phyloP scores from a whole-genome alignment of 2,888 invertebrate species.

The Oithona nana region DNA sequence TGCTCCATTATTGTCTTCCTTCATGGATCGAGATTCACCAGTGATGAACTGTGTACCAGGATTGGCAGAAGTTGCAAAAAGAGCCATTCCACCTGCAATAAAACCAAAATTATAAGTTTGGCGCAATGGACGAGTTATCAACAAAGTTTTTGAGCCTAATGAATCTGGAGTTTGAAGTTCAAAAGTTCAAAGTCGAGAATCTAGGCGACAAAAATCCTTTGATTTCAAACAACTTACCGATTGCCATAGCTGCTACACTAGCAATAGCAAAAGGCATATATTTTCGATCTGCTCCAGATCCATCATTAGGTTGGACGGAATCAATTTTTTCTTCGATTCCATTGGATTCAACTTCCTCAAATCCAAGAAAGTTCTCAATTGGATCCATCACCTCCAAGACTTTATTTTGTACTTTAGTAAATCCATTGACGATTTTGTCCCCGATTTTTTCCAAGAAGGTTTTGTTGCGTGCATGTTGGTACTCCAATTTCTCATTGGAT shows the following conservation, averaged over 20 bases:
- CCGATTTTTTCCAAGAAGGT: conserved; percentile 6
- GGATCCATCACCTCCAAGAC: neutral
- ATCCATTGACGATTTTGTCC: neutral
- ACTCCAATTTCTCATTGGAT: neutral
- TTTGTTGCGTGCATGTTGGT: conserved; percentile 3
- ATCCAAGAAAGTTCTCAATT: neutral
- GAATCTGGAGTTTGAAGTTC: conserved; percentile 33
- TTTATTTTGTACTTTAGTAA: neutral
- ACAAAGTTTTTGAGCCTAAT: conserved; percentile 56
- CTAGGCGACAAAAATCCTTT: neutral
- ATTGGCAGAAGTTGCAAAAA: too few relatives aligned
- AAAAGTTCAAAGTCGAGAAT: neutral
- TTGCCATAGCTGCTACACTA: neutral
- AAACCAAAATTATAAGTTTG: too few relatives aligned
- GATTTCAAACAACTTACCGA: neutral
- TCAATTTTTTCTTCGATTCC: neutral
- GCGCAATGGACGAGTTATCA: conserved; percentile 71
- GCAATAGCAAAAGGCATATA: neutral
- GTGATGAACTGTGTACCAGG: too few relatives aligned
- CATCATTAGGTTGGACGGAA: neutral
- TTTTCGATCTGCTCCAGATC: neutral
- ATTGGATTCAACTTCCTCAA: neutral
- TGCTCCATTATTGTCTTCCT: too few relatives aligned
- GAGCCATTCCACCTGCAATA: too few relatives aligned
- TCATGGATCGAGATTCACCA: too few relatives aligned